A percentile compares a stretch with the other conserved stretches of the same genome.
These are phyloP conservation scores for Brotula barbata DNA, from an alignment of 2,797 vertebrate species.

Conservation along the genomic window DNA sequence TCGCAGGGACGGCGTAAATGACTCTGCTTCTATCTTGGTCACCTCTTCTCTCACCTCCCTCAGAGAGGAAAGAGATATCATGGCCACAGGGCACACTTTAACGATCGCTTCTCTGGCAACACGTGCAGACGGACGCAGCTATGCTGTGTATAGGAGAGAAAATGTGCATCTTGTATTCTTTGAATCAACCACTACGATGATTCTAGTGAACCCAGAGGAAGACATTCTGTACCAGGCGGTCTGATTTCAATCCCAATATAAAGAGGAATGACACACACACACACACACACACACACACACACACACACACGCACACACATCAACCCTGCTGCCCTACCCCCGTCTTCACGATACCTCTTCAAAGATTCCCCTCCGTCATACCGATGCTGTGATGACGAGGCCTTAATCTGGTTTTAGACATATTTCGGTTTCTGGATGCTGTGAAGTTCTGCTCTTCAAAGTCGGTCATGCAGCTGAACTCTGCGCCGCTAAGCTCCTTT, in stretches of 20 bases:
- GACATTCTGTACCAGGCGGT: background rate
- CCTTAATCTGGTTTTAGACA: constrained; percentile 60
- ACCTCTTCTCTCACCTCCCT: constrained; percentile 68
- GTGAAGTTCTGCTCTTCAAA: constrained; percentile 58
- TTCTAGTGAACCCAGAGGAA: constrained; percentile 17
- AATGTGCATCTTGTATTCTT: constrained; percentile 15
- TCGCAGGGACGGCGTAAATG: constrained; percentile 61
- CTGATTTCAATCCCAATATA: constrained; percentile 9
- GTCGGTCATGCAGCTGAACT: constrained; percentile 34
- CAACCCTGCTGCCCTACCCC: constrained; percentile 18
- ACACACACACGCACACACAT: background rate
- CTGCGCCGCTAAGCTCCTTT: constrained; percentile 53
- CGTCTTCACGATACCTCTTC: constrained; percentile 46
- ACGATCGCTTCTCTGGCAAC: constrained; percentile 32
- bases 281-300: background rate
- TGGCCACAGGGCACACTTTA: constrained; percentile 49
- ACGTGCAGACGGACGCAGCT: no score
- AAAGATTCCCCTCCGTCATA: constrained; percentile 50
- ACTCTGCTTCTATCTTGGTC: constrained; percentile 66
- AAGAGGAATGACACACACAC: background rate
- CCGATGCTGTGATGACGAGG: constrained; percentile 46
- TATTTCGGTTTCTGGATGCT: constrained; percentile 60
- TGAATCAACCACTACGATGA: background rate
- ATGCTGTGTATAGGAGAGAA: background rate
- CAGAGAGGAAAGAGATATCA: constrained; percentile 56